Evolutionary conservation across 1,140 invertebrate species (phyloP).

Genomic region (Drosophila lini): DNA sequence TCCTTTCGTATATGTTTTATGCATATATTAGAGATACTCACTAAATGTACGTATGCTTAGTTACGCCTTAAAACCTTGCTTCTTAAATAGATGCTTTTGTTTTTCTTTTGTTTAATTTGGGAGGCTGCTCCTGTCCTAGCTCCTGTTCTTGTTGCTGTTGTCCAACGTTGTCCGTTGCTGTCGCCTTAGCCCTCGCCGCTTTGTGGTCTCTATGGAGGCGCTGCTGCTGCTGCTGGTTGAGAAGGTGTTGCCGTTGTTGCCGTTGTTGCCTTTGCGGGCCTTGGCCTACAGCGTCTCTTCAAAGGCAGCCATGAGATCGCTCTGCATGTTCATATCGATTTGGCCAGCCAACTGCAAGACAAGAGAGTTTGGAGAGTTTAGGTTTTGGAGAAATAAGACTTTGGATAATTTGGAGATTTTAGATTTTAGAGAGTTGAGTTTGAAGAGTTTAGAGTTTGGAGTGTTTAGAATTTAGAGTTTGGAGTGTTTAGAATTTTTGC

Average conservation of each 20-base stretch:
- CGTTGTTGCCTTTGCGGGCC: conserved; percentile 35
- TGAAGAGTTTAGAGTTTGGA: no score
- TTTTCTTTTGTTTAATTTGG: conserved; percentile 14
- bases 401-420: no score
- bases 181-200: conserved; percentile 16
- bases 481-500: neutral
- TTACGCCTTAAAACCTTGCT: conserved; percentile 48
- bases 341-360: conserved; percentile 94
- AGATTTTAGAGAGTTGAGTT: no score
- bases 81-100: conserved; percentile 24
- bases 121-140: conserved; percentile 15
- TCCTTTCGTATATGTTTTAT: conserved; percentile 37
- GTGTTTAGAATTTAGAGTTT: no score
- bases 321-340: conserved; percentile 99
- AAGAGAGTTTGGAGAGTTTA: neutral
- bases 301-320: conserved; percentile 98
- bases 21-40: conserved; percentile 45
- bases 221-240: neutral
- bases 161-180: conserved; percentile 31
- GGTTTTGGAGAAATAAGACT: neutral
- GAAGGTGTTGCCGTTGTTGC: neutral
- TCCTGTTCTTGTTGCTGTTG: conserved; percentile 4
- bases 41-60: conserved; percentile 46
- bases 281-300: conserved; percentile 94
- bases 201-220: neutral